phyloP scores from a whole-genome alignment of 2,797 vertebrate genomes.

The Ptychobarbus kaznakovi region DNA sequence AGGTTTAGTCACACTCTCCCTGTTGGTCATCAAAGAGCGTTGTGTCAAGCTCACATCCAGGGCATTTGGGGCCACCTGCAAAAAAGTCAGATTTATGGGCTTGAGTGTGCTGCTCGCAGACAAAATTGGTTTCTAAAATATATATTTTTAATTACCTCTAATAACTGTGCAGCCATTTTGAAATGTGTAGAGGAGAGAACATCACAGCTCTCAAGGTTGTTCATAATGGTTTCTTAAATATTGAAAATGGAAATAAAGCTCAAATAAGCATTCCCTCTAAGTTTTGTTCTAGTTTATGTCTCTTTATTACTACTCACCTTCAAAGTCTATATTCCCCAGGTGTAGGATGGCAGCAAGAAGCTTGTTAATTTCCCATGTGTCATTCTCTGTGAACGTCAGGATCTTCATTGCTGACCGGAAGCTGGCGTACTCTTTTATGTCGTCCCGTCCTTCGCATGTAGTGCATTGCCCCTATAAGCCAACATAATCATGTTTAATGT shows the following conservation, averaged over 20 bases:
- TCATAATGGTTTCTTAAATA: constrained; percentile 80
- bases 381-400: constrained; percentile 90
- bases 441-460: constrained; percentile 87
- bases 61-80: constrained; percentile 84
- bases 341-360: constrained; percentile 93
- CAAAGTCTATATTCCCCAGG: constrained; percentile 89
- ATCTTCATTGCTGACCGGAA: constrained; percentile 95
- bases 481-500: constrained; percentile 10
- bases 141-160: constrained; percentile 82
- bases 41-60: constrained; percentile 85
- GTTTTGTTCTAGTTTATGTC: not conserved
- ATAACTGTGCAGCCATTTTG: constrained; percentile 78
- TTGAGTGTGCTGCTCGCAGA: not conserved
- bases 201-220: constrained; percentile 89
- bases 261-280: not conserved
- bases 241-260: constrained; percentile 50
- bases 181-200: constrained; percentile 81
- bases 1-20: constrained; percentile 86
- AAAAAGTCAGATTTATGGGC: not conserved
- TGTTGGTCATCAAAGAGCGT: constrained; percentile 85
- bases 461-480: constrained; percentile 86
- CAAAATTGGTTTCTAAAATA: not conserved
- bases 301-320: constrained; percentile 75
- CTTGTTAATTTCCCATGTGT: constrained; percentile 91
- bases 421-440: constrained; percentile 87